Evolutionary conservation across 2,797 vertebrate genomes (phyloP), one percentile per base, ranked within the genome.

Genomic region (Sardinella longiceps): DNA sequence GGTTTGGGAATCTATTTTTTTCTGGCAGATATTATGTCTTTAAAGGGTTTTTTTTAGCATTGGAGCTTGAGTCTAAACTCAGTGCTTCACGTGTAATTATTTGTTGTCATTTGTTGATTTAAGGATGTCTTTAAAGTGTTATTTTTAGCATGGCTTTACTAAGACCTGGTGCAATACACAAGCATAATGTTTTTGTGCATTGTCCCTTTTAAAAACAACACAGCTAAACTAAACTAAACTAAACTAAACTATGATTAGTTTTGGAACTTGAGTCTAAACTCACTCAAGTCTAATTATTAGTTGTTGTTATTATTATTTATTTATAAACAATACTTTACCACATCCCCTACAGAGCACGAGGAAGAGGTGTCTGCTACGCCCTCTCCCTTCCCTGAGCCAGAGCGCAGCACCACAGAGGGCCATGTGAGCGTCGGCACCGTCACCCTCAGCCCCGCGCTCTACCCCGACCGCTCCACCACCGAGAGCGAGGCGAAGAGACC

Each of bases 351-450:
- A 94, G 92, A 70, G 20, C 88, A 83, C 53, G 91, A 93, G 37
- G 85, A 85, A 11, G 89, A 70, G 43, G 87, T 82, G 0, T 88
- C 25, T 86, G 91, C 83, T 58, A 88, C 43, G 70, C 92, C 92
- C 82, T 92, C 93, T 0, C 91, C 90, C 18, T 92, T 93, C 89
- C 94, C 94, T 37, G 91, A 91, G 53, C 88, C 95, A 0, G 92
- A 93, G 0, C 92, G 94, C 81, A 80, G 28, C 0, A 91, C 90
- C 0, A 85, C 85, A n/a, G 95, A 94, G 0, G 88, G 83, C 1
- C 89, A 94, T 89, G 63, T 93, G 48, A 97, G 94, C 0, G 84
- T 97, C 86, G 96, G 93, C 90, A 97, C 96, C 0, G 87, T 97
- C 63, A 97, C 96, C 11, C 93, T 95, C 5, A 93, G 94, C 0